Base-by-base conservation (phyloP, 2,888 invertebrate species). In the Ophion costatus region DNA sequence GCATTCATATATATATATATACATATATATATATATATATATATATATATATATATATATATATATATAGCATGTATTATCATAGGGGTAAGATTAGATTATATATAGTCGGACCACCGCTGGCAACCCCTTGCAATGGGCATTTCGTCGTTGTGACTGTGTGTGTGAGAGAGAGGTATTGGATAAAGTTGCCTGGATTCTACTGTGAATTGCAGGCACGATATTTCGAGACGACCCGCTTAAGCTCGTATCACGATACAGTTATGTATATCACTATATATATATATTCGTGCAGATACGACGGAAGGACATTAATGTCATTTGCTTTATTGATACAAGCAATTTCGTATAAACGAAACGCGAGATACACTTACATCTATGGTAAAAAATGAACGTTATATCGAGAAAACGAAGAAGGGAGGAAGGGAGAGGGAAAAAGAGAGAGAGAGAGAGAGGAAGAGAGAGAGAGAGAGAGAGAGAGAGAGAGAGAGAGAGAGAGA, bases 51-150 rank as follows among this genome's bases (percentile, higher is more conserved):
- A 66, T 80, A 66, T 75, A 17, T 20, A n/a, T 76, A 56, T n/a
- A 87, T 88, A 89, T 88, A 88, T 71, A 78, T 77, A 67, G 82
- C 86, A 88, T 87, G 83, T 84, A 88, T 87, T 86, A 88, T 88
- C 85, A 80, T 77, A 80, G 77, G 79, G 76, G 67, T 45, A 59
- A 80, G 63, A 74, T 69, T 71, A 80, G 77, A 80, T 63, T 74
- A 74, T 74, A 61, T 70, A 73, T 78, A 59, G 64, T 61, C 3
- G 80, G 59, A 63, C 42, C 57, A 74, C 29, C 45, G 59, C 59
- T 45, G 38, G 45, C 69, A 61, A 75, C 56, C 78, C 78, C 81
- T 78, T 59, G 73, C 69, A 77, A 77, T 24, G 61, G 63, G 57
- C 45, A 64, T 79, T 79, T 71, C 33, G 63, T 56, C 56, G 38